A percentile compares a stretch with the other conserved stretches of the same genome.
These are phyloP conservation scores for Euborellia annulipes DNA, from an alignment of 1,140 invertebrate genomes.

Conservation along the genomic window DNA sequence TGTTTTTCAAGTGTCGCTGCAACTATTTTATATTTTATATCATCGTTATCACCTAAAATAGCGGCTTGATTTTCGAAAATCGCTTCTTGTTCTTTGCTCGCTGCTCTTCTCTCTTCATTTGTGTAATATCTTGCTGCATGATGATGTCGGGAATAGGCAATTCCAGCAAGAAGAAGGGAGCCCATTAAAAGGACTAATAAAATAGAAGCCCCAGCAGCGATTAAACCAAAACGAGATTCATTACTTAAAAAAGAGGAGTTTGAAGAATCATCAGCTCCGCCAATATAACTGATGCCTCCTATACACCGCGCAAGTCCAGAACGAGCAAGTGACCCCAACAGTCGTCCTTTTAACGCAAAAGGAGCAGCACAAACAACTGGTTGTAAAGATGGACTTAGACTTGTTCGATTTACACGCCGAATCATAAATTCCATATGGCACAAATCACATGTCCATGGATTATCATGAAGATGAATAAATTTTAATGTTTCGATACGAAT, in stretches of 20 bases:
- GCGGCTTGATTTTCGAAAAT: constrained; percentile 25
- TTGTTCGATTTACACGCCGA: constrained; percentile 31
- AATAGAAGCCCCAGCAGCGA: constrained; percentile 33
- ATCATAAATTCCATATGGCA: constrained; percentile 41
- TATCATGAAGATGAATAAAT: constrained; percentile 36
- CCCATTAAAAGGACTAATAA: constrained; percentile 33
- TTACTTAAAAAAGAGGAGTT: constrained; percentile 21
- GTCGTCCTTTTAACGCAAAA: constrained; percentile 30
- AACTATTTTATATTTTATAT: constrained; percentile 16
- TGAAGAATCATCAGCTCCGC: constrained; percentile 14
- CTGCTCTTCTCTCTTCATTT: constrained; percentile 39
- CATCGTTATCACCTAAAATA: constrained; percentile 15
- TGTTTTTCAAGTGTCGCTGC: constrained; percentile 1
- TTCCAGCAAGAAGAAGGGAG: constrained; percentile 30
- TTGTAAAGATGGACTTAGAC: constrained; percentile 1
- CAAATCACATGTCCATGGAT: constrained; percentile 50
- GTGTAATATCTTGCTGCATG: constrained; percentile 56
- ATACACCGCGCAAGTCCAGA: constrained; percentile 35
- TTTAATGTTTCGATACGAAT: constrained; percentile 30
- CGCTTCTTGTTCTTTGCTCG: constrained; percentile 28
- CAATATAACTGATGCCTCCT: constrained; percentile 16
- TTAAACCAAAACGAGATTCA: constrained; percentile 37
- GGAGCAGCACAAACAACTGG: constrained; percentile 33
- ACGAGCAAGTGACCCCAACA: constrained; percentile 29
- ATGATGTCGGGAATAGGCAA: constrained; percentile 41